phyloP scores from a whole-genome alignment of 1,140 invertebrate genomes.

The Drosophila novamexicana region DNA sequence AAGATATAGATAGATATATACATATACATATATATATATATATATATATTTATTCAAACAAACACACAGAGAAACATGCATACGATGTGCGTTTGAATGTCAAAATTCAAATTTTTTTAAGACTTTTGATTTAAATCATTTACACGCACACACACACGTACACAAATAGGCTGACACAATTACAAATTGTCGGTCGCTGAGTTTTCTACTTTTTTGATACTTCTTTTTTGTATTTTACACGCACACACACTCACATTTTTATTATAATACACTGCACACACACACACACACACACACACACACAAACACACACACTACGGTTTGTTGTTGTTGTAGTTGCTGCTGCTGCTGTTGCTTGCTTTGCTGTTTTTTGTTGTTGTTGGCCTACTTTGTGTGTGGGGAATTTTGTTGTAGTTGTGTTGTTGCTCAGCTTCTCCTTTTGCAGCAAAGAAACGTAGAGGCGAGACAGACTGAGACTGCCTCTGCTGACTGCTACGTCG shows the following conservation, averaged over 20 bases:
- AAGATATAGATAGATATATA: slow-evolving; percentile 4
- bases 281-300: slow-evolving; percentile 36
- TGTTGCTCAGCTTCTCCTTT: slow-evolving; percentile 68
- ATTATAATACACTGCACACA: slow-evolving; percentile 55
- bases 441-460: slow-evolving; percentile 43
- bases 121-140: slow-evolving; percentile 71
- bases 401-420: slow-evolving; percentile 63
- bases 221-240: slow-evolving; percentile 47
- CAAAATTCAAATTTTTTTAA: slow-evolving; percentile 53
- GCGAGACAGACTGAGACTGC: slow-evolving; percentile 36
- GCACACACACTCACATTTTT: slow-evolving; percentile 25
- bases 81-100: slow-evolving; percentile 39
- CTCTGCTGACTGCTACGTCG: slow-evolving; percentile 37
- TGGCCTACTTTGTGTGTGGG: slow-evolving; percentile 76
- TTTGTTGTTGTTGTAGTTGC: slow-evolving; percentile 50
- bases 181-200: slow-evolving; percentile 44
- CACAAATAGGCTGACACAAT: slow-evolving; percentile 67
- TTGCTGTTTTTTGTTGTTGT: slow-evolving; percentile 67
- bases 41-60: background rate
- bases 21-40: no score
- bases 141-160: slow-evolving; percentile 25
- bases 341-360: slow-evolving; percentile 61
- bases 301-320: slow-evolving; percentile 23
- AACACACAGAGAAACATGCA: background rate
- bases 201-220: slow-evolving; percentile 51